Base-by-base conservation (phyloP, 2,888 invertebrate genomes). In the Proisotoma minuta region DNA sequence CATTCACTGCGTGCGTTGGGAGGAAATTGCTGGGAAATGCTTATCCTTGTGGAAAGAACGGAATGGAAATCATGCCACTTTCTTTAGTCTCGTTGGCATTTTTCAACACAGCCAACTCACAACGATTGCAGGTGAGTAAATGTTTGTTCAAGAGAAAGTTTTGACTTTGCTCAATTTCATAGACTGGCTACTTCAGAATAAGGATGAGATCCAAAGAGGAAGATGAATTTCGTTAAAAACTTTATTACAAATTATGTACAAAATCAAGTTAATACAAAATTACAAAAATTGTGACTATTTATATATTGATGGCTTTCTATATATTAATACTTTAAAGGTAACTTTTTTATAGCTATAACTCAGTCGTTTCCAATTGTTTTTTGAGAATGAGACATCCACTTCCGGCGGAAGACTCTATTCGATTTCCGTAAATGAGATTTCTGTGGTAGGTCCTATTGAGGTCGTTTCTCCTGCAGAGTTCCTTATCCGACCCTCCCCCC, bases 301-400 rank as follows among this genome's bases (percentile, higher is more conserved):
- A 34, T 15, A 34, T 15, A 34, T 15, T 10, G 8, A 34, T 34
- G 15, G 8, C 8, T 34, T 10, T 34, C 15, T 34, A 34, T 34
- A 34, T 34, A 34, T 15, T 34, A 34, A 34, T 10, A 15, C 34
- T 34, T 34, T 34, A 34, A 34, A 34, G 34, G 8, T 34, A 34
- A 34, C 34, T 34, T 34, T 10, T 43, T 43, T 53, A 12, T 24
- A 3, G 50, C 65, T 70, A 73, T 29, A 73, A 65, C 60, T 73
- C 73, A 64, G 73, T 73, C 66, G 73, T 73, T 60, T 73, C 73
- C 39, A 73, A 66, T 64, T 73, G 73, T 59, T 73, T 73, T 48
- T 73, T 73, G 26, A 73, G 62, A 47, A 73, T 73, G 40, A 73
- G 69, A 63, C 73, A 73, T 52, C 65, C 68, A 40, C 60, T 59